phyloP scores from a whole-genome alignment of 35 echinoderm and acorn worm genomes.

The Patiria miniata region DNA sequence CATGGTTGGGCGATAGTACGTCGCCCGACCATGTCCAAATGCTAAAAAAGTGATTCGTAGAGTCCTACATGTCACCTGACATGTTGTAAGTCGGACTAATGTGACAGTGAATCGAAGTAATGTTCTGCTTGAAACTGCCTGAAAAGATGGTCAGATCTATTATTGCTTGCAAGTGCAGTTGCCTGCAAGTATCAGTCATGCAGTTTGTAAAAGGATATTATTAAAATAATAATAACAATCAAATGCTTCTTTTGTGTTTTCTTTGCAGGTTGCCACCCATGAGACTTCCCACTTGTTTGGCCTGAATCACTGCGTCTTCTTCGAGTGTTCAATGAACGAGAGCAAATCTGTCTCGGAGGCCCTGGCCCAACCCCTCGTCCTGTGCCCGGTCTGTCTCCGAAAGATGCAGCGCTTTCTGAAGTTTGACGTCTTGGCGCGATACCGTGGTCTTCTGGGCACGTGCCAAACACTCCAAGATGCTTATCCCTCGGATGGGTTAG shows the following conservation, averaged over 20 bases:
- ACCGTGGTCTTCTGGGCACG: constrained; percentile 41
- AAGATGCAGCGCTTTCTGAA: constrained; percentile 82
- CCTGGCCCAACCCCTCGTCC: constrained; percentile 73
- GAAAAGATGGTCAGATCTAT: too few relatives aligned
- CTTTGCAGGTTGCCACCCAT: constrained; percentile 82
- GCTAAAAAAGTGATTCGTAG: too few relatives aligned
- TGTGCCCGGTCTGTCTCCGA: constrained; percentile 91
- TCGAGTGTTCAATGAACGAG: constrained; percentile 92
- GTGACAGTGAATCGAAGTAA: too few relatives aligned
- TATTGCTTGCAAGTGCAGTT: too few relatives aligned
- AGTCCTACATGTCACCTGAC: too few relatives aligned
- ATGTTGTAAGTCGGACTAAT: too few relatives aligned
- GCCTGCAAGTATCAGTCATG: too few relatives aligned
- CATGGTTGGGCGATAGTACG: too few relatives aligned
- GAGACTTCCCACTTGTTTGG: constrained; percentile 92
- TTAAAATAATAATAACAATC: too few relatives aligned
- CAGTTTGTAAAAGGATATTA: too few relatives aligned
- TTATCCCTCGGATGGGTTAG: constrained; percentile 58
- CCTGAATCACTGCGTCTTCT: constrained; percentile 88
- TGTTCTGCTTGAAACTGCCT: too few relatives aligned
- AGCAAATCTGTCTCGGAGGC: constrained; percentile 74
- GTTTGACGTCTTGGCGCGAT: constrained; percentile 69
- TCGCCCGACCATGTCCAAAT: too few relatives aligned
- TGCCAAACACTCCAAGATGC: constrained; percentile 48
- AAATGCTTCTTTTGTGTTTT: background rate